These are phyloP conservation scores for Sitophilus oryzae DNA, from an alignment of 1,140 invertebrate genomes.

Conservation along the genomic window DNA sequence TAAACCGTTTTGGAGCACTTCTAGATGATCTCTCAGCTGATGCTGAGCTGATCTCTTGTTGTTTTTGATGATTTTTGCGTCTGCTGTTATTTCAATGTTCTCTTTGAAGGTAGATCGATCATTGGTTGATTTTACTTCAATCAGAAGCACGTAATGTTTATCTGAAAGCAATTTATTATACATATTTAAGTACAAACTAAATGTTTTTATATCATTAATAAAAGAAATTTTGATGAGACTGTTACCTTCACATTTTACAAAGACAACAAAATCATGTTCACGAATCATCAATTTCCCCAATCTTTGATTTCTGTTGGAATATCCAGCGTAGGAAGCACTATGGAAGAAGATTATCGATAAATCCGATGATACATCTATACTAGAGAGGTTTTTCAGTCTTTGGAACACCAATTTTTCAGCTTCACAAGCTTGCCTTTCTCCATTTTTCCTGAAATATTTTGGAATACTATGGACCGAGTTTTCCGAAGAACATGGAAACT, in stretches of 20 bases:
- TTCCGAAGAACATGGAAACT: conserved; percentile 33
- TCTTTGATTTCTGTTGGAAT: conserved; percentile 38
- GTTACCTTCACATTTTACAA: conserved; percentile 38
- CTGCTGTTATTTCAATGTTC: conserved; percentile 30
- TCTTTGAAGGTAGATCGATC: conserved; percentile 28
- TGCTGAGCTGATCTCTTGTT: conserved; percentile 43
- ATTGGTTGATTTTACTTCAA: conserved; percentile 43
- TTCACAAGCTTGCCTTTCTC: conserved; percentile 37
- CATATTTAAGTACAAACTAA: neutral
- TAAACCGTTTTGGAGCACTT: conserved; percentile 33
- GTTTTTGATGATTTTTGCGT: conserved; percentile 41
- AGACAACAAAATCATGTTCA: conserved; percentile 43
- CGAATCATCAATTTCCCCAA: conserved; percentile 41
- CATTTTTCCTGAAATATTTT: conserved; percentile 30
- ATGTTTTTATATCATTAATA: no score
- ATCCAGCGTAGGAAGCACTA: conserved; percentile 39
- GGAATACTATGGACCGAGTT: conserved; percentile 36
- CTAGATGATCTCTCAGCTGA: conserved; percentile 41
- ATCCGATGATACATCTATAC: conserved; percentile 8
- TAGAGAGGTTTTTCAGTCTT: conserved; percentile 26
- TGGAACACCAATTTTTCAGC: conserved; percentile 39
- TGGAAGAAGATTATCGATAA: conserved; percentile 42
- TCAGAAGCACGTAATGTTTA: conserved; percentile 32
- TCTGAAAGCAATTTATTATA: conserved; percentile 23
- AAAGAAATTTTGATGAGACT: no score